Conservation (phyloP, 2,113 vertebrate species). For the Poeciliopsis prolifica region DNA sequence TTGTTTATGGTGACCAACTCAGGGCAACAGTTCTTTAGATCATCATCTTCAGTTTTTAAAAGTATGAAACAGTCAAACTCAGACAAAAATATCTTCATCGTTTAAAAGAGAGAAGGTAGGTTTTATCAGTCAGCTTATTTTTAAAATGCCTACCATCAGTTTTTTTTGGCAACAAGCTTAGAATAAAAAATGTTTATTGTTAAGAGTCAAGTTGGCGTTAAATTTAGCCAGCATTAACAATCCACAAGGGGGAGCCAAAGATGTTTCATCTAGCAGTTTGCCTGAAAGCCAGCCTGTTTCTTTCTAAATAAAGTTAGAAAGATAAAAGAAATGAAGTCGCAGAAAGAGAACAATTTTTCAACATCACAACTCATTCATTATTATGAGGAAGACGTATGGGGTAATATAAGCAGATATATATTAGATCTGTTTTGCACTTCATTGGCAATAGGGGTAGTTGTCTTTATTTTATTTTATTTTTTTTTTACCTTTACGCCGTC, state of each 20-base stretch:
- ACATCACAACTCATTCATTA: neutral
- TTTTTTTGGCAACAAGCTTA: neutral
- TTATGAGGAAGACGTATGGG: neutral
- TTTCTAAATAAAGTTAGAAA: neutral
- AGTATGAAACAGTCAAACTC: no score
- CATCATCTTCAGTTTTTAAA: no score
- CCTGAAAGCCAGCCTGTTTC: no score
- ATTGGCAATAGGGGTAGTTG: neutral
- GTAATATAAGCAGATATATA: neutral
- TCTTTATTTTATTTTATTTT: neutral
- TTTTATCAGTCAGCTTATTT: neutral
- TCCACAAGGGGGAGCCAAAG: conserved; percentile 56
- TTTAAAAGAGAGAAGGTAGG: no score
- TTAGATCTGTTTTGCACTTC: neutral
- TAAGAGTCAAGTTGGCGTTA: neutral
- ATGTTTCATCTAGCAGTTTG: neutral
- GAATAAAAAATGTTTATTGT: neutral
- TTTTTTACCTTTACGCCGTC: neutral
- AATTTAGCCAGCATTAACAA: neutral
- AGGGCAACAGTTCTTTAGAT: no score
- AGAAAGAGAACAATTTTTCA: neutral
- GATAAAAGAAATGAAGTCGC: neutral
- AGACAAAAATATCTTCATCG: no score
- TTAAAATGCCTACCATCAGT: neutral
- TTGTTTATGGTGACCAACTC: no score